Base-by-base conservation (phyloP, 2,797 vertebrate species). In the Orientallactaga sibirica region DNA sequence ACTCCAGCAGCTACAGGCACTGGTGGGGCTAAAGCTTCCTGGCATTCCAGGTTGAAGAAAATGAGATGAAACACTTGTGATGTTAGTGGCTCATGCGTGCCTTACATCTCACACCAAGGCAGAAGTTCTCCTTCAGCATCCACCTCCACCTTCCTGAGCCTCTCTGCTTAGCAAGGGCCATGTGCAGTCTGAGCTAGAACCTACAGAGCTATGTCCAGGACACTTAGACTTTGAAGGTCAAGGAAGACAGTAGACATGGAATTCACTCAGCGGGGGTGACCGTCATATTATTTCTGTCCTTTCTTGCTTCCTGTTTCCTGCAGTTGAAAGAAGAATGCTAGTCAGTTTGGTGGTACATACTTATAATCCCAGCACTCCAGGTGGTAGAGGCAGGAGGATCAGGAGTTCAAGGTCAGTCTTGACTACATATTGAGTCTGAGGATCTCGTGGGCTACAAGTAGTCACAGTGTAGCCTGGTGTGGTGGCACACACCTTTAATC, bases 191-290 rank as follows among this genome's bases (percentile, higher is more conserved):
- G 11, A 58, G 27, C 43, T 58, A 27, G 85, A 86, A 43, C 18
- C 16, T 15, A 1, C 8, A 41, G 81, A 62, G 52, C 37, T 33
- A 1, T 12, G 41, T 74, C 61, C 73, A n/a, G 75, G 76, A n/a
- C 48, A 6, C 27, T n/a, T 82, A 75, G 64, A 62, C 29, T 86
- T 48, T 48, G 83, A 95, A 91, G 15, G 80, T 33, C 76, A 55
- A n/a, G 37, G 71, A 41, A 58, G 71, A 18, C 55, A 20, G 43
- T 61, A 67, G 33, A 37, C 2, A 0, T 19, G n/a, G 41, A 25
- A 64, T 66, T 48, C 71, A 62, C 48, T 66, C 3, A 19, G 22
- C 27, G 6, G n/a, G 2, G 18, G 1, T 16, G 29, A 5, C 15
- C 16, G 52, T 74, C 37, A 5, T 11, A 43, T 43, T 24, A 0